A percentile compares a stretch with the other conserved stretches of the same genome.
These are phyloP conservation scores for Miichthys miiuy DNA, from an alignment of 2,797 vertebrate genomes.

Conservation along the genomic window DNA sequence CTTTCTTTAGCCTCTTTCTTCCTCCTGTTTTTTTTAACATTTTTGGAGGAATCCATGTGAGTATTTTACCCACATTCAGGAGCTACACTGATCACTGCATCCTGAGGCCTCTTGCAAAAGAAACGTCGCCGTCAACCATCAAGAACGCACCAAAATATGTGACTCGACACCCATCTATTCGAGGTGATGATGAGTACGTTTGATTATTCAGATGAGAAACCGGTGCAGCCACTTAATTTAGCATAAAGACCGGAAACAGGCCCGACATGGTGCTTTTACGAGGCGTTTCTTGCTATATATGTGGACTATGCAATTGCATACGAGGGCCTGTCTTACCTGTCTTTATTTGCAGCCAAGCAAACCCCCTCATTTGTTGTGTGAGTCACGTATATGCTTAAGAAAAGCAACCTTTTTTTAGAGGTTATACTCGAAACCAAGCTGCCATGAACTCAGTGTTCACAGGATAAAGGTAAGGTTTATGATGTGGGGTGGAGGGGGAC, in stretches of 20 bases:
- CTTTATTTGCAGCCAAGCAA: no score
- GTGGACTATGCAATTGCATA: no score
- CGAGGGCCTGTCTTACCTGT: no score
- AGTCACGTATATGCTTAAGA: no score
- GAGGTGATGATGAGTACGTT: neutral
- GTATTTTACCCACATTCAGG: neutral
- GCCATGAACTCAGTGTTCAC: no score
- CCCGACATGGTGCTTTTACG: neutral
- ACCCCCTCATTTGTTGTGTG: no score
- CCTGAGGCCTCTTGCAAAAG: neutral
- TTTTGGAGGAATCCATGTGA: neutral
- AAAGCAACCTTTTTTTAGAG: no score
- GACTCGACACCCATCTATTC: accelerated
- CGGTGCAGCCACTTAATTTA: neutral
- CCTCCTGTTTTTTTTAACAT: conserved; percentile 40
- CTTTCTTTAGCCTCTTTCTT: conserved; percentile 37
- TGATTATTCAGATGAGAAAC: no score
- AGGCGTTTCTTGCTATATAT: no score
- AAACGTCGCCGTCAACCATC: neutral
- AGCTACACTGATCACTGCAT: neutral
- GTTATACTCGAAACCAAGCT: no score
- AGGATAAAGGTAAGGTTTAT: no score
- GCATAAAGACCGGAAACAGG: neutral
- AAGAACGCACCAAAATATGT: neutral
- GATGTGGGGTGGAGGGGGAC: no score